These are phyloP conservation scores for Oryzias celebensis DNA, from an alignment of 2,113 vertebrate species.

Conservation along the genomic window DNA sequence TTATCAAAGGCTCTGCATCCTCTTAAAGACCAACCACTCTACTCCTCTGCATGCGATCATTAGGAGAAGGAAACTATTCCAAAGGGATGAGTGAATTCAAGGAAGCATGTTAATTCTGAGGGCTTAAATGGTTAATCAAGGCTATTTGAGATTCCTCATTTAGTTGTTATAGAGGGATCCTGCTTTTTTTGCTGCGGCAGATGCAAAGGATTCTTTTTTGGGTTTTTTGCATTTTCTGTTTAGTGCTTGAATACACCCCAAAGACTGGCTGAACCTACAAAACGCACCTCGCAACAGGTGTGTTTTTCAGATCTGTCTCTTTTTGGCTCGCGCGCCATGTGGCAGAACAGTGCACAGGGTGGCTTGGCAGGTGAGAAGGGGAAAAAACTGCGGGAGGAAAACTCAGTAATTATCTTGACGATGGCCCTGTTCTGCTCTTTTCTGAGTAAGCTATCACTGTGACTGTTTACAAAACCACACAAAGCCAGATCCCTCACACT, in stretches of 20 bases:
- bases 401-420: conserved; percentile 16
- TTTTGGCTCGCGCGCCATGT: conserved; percentile 5
- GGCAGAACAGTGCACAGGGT: conserved; percentile 10
- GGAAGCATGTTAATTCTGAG: conserved; percentile 36
- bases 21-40: background rate
- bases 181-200: conserved; percentile 24
- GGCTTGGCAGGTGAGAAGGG: conserved; percentile 5
- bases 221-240: conserved; percentile 3
- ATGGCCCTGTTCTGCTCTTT: conserved; percentile 11
- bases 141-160: conserved; percentile 36
- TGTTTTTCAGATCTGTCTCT: conserved; percentile 11
- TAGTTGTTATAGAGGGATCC: conserved; percentile 22
- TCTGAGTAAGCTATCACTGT: conserved; percentile 2
- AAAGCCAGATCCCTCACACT: conserved; percentile 2
- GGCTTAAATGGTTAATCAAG: conserved; percentile 58
- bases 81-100: conserved; percentile 35
- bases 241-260: conserved; percentile 20
- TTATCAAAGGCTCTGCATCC: background rate
- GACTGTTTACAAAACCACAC: conserved; percentile 3
- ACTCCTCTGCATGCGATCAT: conserved; percentile 26
- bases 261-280: no score
- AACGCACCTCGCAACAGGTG: conserved; percentile 30
- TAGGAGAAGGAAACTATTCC: conserved; percentile 28
- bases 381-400: conserved; percentile 7
- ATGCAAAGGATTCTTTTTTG: conserved; percentile 21